Percentiles rank a stretch among this genome's conserved stretches.
Conservation (phyloP, 1,140 invertebrate genomes). For the Drosophila punjabiensis region DNA sequence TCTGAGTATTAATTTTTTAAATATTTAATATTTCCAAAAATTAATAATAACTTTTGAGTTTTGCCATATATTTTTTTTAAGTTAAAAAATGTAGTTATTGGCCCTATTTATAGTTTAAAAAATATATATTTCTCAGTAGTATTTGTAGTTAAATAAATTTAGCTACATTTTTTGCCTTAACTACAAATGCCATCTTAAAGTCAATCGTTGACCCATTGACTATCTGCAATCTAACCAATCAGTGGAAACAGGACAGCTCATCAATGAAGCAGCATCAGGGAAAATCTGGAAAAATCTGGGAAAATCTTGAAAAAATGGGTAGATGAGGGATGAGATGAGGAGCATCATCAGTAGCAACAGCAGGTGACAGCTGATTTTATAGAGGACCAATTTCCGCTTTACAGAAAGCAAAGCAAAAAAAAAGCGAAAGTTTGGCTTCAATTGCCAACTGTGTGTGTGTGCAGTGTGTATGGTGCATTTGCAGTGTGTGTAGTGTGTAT, state of each 20-base stretch:
- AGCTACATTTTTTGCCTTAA: not conserved
- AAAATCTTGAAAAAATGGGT: not conserved
- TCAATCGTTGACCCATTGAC: constrained; percentile 1
- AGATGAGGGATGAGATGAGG: not conserved
- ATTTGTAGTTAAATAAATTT: not conserved
- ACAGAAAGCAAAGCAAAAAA: not conserved
- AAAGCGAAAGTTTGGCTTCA: constrained; percentile 15
- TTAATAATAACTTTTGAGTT: no score
- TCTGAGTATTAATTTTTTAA: no score
- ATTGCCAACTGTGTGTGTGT: not conserved
- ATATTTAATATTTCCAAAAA: no score
- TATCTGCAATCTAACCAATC: constrained; percentile 9
- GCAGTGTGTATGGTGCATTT: not conserved
- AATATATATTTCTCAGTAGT: not conserved
- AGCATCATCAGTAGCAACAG: constrained; percentile 3
- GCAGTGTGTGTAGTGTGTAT: not conserved
- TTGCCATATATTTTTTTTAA: no score
- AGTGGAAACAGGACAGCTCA: constrained; percentile 2
- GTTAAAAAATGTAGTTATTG: no score
- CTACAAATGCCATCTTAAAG: not conserved
- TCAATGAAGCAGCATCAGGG: constrained; percentile 1
- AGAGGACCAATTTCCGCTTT: constrained; percentile 36
- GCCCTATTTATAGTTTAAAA: no score
- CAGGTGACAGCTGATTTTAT: constrained; percentile 36
- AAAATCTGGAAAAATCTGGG: not conserved